Base-by-base conservation (phyloP, 2,888 invertebrate genomes). In the Amblyjoppa fuscipennis region DNA sequence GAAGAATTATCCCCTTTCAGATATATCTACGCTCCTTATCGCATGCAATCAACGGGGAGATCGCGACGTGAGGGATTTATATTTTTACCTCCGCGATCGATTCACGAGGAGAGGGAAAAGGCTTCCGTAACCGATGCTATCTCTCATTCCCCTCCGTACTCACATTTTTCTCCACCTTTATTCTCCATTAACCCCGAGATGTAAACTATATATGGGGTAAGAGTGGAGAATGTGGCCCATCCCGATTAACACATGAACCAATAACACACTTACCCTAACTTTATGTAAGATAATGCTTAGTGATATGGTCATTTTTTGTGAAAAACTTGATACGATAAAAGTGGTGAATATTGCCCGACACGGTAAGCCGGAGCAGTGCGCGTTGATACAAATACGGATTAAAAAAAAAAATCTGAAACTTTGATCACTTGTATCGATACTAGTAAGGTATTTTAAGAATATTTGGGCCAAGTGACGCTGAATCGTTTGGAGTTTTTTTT, bases 21-120 rank as follows among this genome's bases (percentile, higher is more conserved):
- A 83, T 69, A 74, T 51, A 69, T 79, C 68, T 69, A 4, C 68
- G 59, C 53, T 68, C 25, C 71, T 86, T 86, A 86, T 84, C 78
- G 13, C 45, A 74, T 66, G 59, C 74, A 69, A 87, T 85, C 84
- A 68, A 49, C 49, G 69, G 61, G 68, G 66, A 59, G 41, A 68
- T 76, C 83, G 69, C 75, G 5, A 49, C 77, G 59, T 56, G 51
- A 77, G 61, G 81, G 81, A 73, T 85, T 79, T 70, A 53, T 66
- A 81, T 81, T 84, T 85, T 83, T 77, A 61, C 20, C 68, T 6
- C 38, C 13, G 38, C 51, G 64, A 75, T 82, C 74, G 64, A 81
- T 78, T 45, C 70, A 25, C 25, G n/a, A n/a, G 45, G 2, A 49
- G 16, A 38, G 16, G 28, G 9, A 11, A 66, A 6, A 73, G 6